Conservation (phyloP, 2,888 invertebrate species). For the Xestia ashworthii region DNA sequence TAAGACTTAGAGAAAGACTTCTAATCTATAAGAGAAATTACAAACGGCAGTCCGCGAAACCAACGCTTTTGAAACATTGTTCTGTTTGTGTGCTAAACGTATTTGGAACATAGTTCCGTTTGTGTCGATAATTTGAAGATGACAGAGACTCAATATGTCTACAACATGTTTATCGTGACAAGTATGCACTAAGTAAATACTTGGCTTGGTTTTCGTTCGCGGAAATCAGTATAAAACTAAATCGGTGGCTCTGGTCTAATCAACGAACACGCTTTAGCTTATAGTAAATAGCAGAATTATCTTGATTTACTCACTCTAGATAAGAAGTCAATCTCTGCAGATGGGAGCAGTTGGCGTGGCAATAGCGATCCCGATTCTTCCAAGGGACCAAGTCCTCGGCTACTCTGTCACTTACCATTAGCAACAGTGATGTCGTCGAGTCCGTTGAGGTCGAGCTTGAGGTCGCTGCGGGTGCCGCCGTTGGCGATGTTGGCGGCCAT, state of each 20-base stretch:
- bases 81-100: too few species aligned
- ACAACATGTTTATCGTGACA: too few species aligned
- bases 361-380: background rate
- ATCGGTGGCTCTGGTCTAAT: background rate
- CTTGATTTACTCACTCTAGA: background rate
- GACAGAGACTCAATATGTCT: too few species aligned
- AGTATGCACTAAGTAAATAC: too few species aligned
- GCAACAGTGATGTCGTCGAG: conserved; percentile 81
- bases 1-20: background rate
- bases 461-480: conserved; percentile 76
- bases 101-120: too few species aligned
- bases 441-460: conserved; percentile 87
- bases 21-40: background rate
- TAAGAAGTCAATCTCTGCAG: background rate
- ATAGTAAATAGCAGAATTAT: too few species aligned
- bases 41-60: background rate
- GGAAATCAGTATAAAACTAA: background rate
- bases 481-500: conserved; percentile 79
- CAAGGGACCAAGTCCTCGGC: background rate
- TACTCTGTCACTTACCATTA: conserved; percentile 73
- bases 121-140: too few species aligned
- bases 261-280: background rate
- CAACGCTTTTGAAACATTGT: background rate
- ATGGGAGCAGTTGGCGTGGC: background rate
- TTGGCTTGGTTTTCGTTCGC: too few species aligned